Percentiles rank a stretch among this genome's conserved stretches.
phyloP scores from a whole-genome alignment of 2,888 invertebrate species.

The Dasysyrphus tricinctus region DNA sequence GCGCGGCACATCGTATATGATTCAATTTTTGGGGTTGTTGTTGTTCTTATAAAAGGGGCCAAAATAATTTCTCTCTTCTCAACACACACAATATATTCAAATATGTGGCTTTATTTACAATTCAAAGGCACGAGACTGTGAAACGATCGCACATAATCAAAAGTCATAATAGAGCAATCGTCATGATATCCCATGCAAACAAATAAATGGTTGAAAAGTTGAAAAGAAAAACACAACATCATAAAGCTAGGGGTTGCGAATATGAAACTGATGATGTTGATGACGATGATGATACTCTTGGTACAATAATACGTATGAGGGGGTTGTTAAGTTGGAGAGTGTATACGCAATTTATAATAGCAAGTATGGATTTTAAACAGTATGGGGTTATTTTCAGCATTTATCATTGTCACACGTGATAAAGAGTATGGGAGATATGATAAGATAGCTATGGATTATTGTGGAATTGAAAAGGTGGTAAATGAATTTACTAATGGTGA shows the following conservation, averaged over 20 bases:
- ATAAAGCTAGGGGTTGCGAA: conserved; percentile 25
- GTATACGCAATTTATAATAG: conserved; percentile 27
- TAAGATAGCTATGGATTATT: background rate
- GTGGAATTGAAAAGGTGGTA: conserved; percentile 10
- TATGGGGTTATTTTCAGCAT: conserved; percentile 26
- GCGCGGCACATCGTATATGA: conserved; percentile 28
- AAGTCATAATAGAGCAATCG: conserved; percentile 73
- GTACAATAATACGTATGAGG: background rate
- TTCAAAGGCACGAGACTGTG: conserved; percentile 70
- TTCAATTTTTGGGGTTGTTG: conserved; percentile 49
- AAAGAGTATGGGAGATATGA: background rate
- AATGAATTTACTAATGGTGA: conserved; percentile 30
- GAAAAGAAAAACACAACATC: conserved; percentile 16
- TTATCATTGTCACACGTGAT: conserved; percentile 36
- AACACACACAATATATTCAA: conserved; percentile 9
- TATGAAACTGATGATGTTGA: background rate
- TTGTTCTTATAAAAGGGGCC: conserved; percentile 36
- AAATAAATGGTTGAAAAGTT: conserved; percentile 60
- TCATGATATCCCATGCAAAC: conserved; percentile 59
- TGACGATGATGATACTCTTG: conserved; percentile 8
- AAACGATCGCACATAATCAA: conserved; percentile 73
- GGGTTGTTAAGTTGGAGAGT: conserved; percentile 26
- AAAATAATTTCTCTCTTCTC: background rate
- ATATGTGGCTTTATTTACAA: conserved; percentile 58
- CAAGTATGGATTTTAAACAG: conserved; percentile 23